Evolutionary conservation across 2,888 invertebrate genomes (phyloP).

Genomic region (Gryllus longicercus): DNA sequence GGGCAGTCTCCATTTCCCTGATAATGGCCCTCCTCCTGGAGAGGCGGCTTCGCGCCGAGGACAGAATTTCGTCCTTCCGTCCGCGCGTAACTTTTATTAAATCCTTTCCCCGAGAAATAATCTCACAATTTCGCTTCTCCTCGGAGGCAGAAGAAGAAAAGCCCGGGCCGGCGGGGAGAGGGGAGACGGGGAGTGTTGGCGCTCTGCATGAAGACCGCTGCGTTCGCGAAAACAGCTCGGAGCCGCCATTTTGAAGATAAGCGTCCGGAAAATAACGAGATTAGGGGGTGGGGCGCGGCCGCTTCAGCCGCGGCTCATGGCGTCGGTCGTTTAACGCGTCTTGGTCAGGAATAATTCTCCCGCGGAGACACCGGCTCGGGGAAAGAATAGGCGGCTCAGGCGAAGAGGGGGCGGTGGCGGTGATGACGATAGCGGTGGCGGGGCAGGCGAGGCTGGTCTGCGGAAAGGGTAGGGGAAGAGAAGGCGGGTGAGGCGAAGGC

Average conservation of each 20-base stretch:
- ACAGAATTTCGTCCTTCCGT: too few relatives aligned
- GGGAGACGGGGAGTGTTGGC: not conserved
- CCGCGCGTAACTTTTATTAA: not conserved
- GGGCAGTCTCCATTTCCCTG: too few relatives aligned
- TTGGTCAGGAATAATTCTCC: not conserved
- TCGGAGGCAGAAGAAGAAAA: not conserved
- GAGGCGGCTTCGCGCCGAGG: too few relatives aligned
- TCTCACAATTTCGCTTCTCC: not conserved
- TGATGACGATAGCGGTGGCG: too few relatives aligned
- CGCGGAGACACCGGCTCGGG: too few relatives aligned
- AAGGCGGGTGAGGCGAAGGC: too few relatives aligned
- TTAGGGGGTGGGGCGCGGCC: not conserved
- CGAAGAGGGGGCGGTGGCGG: too few relatives aligned
- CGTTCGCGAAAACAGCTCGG: not conserved
- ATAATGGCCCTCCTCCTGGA: too few relatives aligned
- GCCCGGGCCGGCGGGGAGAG: not conserved
- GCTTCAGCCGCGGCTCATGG: too few relatives aligned
- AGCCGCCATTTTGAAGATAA: not conserved
- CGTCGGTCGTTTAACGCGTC: not conserved
- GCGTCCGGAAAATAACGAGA: conserved; percentile 6
- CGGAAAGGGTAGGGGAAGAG: too few relatives aligned
- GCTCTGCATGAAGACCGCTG: not conserved
- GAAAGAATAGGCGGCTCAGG: too few relatives aligned
- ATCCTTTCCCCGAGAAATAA: not conserved
- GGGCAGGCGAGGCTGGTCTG: too few relatives aligned